Conservation (phyloP, 2,113 vertebrate genomes). For the Scolopax mira region DNA sequence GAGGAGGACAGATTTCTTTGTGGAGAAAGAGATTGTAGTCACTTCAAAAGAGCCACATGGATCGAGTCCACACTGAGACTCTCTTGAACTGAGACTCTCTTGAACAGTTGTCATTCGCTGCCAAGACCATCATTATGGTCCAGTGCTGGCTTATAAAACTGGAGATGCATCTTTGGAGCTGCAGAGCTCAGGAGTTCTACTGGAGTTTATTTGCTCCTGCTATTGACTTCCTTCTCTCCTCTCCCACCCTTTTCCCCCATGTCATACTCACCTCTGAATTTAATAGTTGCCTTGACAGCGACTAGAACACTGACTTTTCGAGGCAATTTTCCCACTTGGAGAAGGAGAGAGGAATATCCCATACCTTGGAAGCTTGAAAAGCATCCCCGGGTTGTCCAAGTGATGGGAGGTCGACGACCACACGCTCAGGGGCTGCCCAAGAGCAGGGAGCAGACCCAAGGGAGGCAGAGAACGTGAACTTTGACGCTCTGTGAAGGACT, state of each 20-base stretch:
- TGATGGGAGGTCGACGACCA: accelerated
- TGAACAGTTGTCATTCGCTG: not conserved
- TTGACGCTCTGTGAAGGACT: accelerated
- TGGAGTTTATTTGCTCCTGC: not conserved
- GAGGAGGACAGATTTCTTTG: not conserved
- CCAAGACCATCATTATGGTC: not conserved
- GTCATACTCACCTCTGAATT: not conserved
- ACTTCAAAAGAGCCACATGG: not conserved
- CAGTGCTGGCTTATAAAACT: not conserved
- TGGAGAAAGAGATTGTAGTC: not conserved
- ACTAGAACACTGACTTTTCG: not conserved
- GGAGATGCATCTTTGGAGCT: not conserved
- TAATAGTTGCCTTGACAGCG: not conserved
- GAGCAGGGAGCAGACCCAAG: not conserved
- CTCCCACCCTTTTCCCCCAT: not conserved
- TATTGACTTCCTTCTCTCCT: not conserved
- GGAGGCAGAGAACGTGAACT: not conserved
- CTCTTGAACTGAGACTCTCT: not conserved
- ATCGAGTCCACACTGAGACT: not conserved
- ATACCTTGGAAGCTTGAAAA: not conserved
- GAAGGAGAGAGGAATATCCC: not conserved
- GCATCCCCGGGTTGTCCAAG: accelerated
- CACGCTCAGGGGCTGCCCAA: not conserved
- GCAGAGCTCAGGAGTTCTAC: slow-evolving; percentile 6
- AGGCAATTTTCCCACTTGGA: not conserved